phyloP scores from a whole-genome alignment of 2,888 invertebrate species.

The Pollenia griseotomentosa region DNA sequence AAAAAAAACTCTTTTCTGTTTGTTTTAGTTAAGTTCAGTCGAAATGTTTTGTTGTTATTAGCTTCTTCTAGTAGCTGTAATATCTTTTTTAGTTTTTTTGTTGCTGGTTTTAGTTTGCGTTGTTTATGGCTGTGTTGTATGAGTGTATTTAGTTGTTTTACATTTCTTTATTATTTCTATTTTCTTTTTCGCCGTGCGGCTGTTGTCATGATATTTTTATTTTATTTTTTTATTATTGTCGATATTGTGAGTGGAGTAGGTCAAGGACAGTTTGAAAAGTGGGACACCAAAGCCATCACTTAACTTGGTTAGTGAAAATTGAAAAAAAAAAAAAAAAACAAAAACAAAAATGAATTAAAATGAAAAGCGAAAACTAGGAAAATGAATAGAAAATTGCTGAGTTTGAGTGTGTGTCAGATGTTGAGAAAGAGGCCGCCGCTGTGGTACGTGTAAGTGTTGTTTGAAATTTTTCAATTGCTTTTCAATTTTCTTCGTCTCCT shows the following conservation, averaged over 20 bases:
- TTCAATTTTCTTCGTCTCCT: constrained; percentile 41
- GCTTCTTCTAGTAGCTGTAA: constrained; percentile 53
- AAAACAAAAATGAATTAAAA: not conserved
- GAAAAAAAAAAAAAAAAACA: constrained; percentile 1
- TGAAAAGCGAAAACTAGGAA: constrained; percentile 1
- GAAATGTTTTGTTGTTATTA: not conserved
- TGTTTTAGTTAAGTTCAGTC: constrained; percentile 28
- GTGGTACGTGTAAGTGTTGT: constrained; percentile 24
- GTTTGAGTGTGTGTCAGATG: not conserved
- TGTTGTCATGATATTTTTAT: constrained; percentile 43
- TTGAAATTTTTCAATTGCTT: constrained; percentile 51
- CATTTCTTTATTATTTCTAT: constrained; percentile 23
- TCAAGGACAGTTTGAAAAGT: constrained; percentile 84
- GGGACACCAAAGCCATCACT: constrained; percentile 79
- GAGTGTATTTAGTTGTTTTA: not conserved
- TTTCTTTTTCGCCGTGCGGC: constrained; percentile 61
- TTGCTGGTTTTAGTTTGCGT: constrained; percentile 38
- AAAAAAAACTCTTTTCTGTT: constrained; percentile 56
- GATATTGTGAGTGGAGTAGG: constrained; percentile 83
- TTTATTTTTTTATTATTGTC: constrained; percentile 64
- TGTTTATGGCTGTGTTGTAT: constrained; percentile 1
- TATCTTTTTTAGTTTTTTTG: constrained; percentile 60
- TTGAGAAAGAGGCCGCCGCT: constrained; percentile 30
- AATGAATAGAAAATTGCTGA: constrained; percentile 52
- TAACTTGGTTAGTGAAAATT: constrained; percentile 54